phyloP scores from a whole-genome alignment of 1,140 invertebrate species.

The Zaprionus inermis region DNA sequence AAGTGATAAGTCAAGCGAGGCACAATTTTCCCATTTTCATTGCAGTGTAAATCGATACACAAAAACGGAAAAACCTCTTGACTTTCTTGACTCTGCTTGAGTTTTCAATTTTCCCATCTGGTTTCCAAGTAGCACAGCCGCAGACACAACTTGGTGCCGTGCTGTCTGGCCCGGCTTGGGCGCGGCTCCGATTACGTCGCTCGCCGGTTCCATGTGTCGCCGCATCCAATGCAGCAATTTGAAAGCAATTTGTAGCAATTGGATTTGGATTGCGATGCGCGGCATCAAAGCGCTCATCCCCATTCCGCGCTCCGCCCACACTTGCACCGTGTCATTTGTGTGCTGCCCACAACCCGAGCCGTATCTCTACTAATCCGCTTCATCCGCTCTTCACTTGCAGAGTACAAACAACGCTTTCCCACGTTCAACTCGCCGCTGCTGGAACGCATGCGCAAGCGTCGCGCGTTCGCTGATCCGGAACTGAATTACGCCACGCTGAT shows the following conservation, averaged over 20 bases:
- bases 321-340: slow-evolving; percentile 32
- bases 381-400: slow-evolving; percentile 41
- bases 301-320: neutral
- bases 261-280: slow-evolving; percentile 22
- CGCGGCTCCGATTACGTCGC: slow-evolving; percentile 36
- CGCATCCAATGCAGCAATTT: slow-evolving; percentile 47
- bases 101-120: slow-evolving; percentile 66
- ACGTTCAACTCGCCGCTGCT: slow-evolving; percentile 77
- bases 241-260: slow-evolving; percentile 46
- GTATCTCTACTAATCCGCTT: slow-evolving; percentile 16
- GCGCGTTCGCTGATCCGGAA: slow-evolving; percentile 86
- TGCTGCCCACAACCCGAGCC: neutral
- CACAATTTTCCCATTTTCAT: neutral
- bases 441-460: slow-evolving; percentile 85
- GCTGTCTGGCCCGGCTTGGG: slow-evolving; percentile 36
- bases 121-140: slow-evolving; percentile 63
- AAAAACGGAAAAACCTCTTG: slow-evolving; percentile 79
- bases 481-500: slow-evolving; percentile 83
- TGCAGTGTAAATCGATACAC: slow-evolving; percentile 59
- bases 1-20: neutral
- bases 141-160: slow-evolving; percentile 45
- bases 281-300: slow-evolving; percentile 19
- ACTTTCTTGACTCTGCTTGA: slow-evolving; percentile 24
- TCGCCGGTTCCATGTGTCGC: neutral
- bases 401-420: slow-evolving; percentile 80